Evolutionary conservation across 2,113 vertebrate genomes (phyloP).

Genomic region (Aphyosemion australe): DNA sequence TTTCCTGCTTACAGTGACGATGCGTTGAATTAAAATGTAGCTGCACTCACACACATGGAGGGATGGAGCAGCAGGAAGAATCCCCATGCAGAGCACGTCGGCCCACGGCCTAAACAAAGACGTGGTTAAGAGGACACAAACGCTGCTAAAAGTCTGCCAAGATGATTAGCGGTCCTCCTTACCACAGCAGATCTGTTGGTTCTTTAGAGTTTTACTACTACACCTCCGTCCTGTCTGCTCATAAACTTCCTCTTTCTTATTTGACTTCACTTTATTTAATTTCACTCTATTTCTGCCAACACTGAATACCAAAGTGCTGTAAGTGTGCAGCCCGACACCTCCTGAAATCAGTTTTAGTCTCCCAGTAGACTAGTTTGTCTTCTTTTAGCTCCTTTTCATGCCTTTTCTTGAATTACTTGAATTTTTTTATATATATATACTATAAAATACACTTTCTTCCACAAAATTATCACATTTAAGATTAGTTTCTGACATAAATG

Average conservation of each 20-base stretch:
- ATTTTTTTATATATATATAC: no score
- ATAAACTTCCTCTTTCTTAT: not conserved
- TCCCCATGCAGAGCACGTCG: constrained; percentile 13
- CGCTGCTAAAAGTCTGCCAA: constrained; percentile 5
- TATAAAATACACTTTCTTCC: not conserved
- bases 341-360: not conserved
- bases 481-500: not conserved
- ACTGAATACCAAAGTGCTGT: not conserved
- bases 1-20: not conserved
- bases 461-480: constrained; percentile 10
- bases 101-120: constrained; percentile 15
- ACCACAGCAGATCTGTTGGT: constrained; percentile 18
- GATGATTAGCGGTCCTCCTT: constrained; percentile 11
- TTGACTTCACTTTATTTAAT: not conserved
- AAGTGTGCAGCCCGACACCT: not conserved
- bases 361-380: constrained; percentile 1
- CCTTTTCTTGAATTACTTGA: constrained; percentile 12
- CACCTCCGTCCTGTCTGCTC: not conserved
- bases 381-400: constrained; percentile 2
- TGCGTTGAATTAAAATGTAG: not conserved
- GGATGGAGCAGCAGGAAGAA: not conserved
- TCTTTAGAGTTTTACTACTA: not conserved
- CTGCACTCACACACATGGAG: not conserved
- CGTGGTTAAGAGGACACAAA: constrained; percentile 28
- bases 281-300: not conserved